Percentiles rank a stretch among this genome's conserved stretches.
phyloP scores from a whole-genome alignment of 2,797 vertebrate species.

The Dicrostonyx torquatus region DNA sequence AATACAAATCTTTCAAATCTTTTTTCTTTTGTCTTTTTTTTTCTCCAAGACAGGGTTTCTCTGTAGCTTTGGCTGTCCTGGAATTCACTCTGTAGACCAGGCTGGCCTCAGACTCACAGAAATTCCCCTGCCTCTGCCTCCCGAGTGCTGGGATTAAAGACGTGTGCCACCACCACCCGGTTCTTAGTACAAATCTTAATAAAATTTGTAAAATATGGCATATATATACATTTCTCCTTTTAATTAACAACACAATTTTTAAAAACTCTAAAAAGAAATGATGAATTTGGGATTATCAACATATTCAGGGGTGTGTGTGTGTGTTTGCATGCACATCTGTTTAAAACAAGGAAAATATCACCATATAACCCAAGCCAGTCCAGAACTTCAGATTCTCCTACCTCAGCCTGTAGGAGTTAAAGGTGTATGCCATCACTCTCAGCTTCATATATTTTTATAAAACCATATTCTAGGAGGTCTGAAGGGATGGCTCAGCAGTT shows the following conservation, averaged over 20 bases:
- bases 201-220: neutral
- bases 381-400: neutral
- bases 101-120: no score
- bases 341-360: neutral
- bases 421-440: neutral
- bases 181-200: neutral
- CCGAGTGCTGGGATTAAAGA: no score
- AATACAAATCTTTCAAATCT: neutral
- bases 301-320: neutral
- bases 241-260: neutral
- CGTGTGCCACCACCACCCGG: no score
- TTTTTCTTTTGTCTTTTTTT: no score
- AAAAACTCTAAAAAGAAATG: neutral
- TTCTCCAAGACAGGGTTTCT: no score
- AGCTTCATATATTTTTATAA: neutral
- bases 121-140: no score
- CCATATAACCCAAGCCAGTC: neutral
- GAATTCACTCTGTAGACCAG: no score
- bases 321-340: no score
- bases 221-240: neutral
- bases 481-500: neutral
- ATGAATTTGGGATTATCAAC: conserved; percentile 13
- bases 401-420: neutral
- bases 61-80: no score
- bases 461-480: neutral